Evolutionary conservation across 2,888 invertebrate species (phyloP), one percentile per base, ranked within the genome.

Genomic region (Anticlea derivata): DNA sequence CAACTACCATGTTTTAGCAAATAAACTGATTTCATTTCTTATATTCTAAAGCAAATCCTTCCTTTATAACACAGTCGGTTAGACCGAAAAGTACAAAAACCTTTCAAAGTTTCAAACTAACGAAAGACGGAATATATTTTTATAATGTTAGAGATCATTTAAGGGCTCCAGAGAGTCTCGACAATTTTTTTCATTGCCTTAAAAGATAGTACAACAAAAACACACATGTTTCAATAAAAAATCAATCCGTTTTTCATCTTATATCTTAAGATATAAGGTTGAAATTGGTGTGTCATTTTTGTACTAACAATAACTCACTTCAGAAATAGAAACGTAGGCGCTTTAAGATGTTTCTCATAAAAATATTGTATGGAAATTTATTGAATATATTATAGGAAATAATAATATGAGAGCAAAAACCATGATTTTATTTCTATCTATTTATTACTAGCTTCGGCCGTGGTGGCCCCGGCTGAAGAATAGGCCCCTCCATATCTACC

Each of bases 131-230:
- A 31, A 30, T 40, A 29, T 30, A 23, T 41, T 46, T 49, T 50
- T 46, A 50, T 41, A 53, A 50, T 48, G 31, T 38, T 39, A 46
- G 22, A 50, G 7, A 41, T 45, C 49, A 40, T 53, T 53, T 48
- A 45, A 31, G 13, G 59, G 50, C 56, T 43, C 59, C 59, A 37
- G 17, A 12, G 37, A 54, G 59, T 54, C 59, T 54, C 56, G 53
- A 53, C 53, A 27, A 50, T 59, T 56, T 59, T 58, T 55, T 50
- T 58, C 44, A 41, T 48, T 27, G 34, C 47, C 45, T 37, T 48
- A 48, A 40, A 50, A 50, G 24, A 43, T 44, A 11, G 27, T 38
- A 33, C 27, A 30, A 37, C 12, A 33, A 31, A 37, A 29, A 20
- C 39, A 29, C 43, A 45, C 20, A 50, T 47, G 44, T 48, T 41